phyloP scores from a whole-genome alignment of 2,113 vertebrate species.

The Cyprinodon brontotheroides region DNA sequence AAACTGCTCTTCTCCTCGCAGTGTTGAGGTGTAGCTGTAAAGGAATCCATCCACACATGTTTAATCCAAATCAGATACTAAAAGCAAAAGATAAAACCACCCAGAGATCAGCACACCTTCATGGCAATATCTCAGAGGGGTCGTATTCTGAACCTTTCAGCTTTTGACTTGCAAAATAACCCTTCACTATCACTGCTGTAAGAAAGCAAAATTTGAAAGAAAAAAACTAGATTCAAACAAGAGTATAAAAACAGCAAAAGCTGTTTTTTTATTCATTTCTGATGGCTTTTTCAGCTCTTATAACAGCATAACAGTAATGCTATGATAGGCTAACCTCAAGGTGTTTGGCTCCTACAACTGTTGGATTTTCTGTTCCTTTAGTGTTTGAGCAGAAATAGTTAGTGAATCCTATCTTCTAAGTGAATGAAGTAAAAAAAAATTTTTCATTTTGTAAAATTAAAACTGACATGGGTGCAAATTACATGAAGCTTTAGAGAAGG shows the following conservation, averaged over 20 bases:
- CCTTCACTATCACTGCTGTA: neutral
- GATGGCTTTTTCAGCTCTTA: neutral
- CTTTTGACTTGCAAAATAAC: neutral
- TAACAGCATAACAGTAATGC: neutral
- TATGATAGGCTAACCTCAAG: neutral
- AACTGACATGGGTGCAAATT: no score
- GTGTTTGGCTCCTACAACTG: neutral
- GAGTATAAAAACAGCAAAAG: neutral
- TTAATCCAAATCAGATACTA: neutral
- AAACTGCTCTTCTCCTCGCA: neutral
- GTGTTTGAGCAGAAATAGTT: neutral
- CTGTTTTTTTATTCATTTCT: neutral
- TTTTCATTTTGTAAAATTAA: no score
- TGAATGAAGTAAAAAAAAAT: no score
- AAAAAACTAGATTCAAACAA: neutral
- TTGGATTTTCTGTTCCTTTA: neutral
- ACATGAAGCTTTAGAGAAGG: no score
- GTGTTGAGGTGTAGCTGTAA: neutral
- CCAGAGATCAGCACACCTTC: neutral
- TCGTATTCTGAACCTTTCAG: neutral
- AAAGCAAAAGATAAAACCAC: neutral
- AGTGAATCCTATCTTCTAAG: no score
- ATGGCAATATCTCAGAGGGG: neutral
- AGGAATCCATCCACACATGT: neutral
- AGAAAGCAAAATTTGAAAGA: neutral